Evolutionary conservation across 2,113 vertebrate species (phyloP), one percentile per base, ranked within the genome.

Genomic region (Todiramphus chloris): DNA sequence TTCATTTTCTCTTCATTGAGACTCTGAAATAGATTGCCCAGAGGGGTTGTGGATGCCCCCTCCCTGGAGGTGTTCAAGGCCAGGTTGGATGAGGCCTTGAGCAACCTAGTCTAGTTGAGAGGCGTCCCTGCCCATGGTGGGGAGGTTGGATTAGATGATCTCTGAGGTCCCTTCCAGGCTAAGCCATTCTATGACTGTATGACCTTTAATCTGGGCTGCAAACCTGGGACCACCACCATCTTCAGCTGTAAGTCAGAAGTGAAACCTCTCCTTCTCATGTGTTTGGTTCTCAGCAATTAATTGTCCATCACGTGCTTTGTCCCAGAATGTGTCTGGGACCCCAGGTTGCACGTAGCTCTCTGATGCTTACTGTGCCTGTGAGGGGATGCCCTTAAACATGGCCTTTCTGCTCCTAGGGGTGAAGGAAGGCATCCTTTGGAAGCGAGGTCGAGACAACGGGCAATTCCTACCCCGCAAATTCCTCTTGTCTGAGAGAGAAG

Each of bases 401-500:
- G 19, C 13, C 39, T 92, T 95, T 95, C 68, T 94, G 31, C 41
- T 97, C 55, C 51, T 97, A 99, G 99, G 97, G 41, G 73, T 87
- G 30, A 98, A 97, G 93, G 99, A 99, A 30, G 98, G 98, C 56
- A 85, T 98, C 91, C 96, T 99, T 70, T 98, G 99, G 98, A 99
- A 99, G 93, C 97, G 98, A 85, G 99, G 99, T 60, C 97, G 99
- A 96, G 99, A 99, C 97, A 99, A 98, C 0, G 98, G 98, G 25
- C 99, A 99, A 97, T 99, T 99, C 91, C 89, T 98, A 70, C 98
- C 86, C 94, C 98, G 99, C 82, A 98, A 98, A 91, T 99, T 99
- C 70, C 96, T 99, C 74, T 98, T 99, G 82, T 98, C 98, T 2
- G 98, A 98, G 96, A 91, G 97, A 87, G 99, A 99, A 55, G 98